Percentiles rank a stretch among this genome's conserved stretches.
Evolutionary conservation across 2,888 invertebrate species (phyloP).

Genomic region (Augochlorella aurata): DNA sequence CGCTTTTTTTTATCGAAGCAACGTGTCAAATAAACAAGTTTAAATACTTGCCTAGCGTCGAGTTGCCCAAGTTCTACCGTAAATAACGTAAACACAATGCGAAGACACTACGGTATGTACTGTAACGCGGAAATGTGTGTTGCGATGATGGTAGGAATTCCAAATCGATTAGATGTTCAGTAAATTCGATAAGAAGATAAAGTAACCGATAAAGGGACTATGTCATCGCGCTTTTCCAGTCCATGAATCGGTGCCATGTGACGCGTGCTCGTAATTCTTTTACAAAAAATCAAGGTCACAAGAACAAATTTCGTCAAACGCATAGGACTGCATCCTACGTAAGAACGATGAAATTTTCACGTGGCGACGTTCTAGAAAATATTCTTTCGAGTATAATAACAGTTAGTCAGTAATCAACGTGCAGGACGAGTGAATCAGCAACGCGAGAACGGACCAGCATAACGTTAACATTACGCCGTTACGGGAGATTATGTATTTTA

Average conservation of each 20-base stretch:
- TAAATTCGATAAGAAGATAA: slow-evolving; percentile 27
- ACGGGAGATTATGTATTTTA: slow-evolving; percentile 4
- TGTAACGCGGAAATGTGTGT: not conserved
- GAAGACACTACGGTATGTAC: not conserved
- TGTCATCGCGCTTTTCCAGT: slow-evolving; percentile 14
- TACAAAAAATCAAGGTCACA: not conserved
- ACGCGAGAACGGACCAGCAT: not conserved
- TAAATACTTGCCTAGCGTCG: not conserved
- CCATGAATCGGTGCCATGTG: not conserved
- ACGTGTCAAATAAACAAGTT: not conserved
- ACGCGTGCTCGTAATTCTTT: not conserved
- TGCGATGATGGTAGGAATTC: not conserved
- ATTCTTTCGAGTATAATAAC: not conserved
- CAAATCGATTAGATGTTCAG: slow-evolving; percentile 16
- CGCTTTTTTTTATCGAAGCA: not conserved
- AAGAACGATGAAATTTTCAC: not conserved
- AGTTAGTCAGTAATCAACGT: slow-evolving; percentile 6
- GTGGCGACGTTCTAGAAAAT: not conserved
- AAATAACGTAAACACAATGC: not conserved
- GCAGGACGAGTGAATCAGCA: slow-evolving; percentile 12
- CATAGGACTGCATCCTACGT: too few relatives aligned
- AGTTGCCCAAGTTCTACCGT: not conserved
- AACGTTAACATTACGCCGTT: not conserved
- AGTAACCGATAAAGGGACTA: slow-evolving; percentile 30
- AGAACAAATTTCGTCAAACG: not conserved